Evolutionary conservation across 2,797 vertebrate genomes (phyloP).

Genomic region (Labroides dimidiatus): DNA sequence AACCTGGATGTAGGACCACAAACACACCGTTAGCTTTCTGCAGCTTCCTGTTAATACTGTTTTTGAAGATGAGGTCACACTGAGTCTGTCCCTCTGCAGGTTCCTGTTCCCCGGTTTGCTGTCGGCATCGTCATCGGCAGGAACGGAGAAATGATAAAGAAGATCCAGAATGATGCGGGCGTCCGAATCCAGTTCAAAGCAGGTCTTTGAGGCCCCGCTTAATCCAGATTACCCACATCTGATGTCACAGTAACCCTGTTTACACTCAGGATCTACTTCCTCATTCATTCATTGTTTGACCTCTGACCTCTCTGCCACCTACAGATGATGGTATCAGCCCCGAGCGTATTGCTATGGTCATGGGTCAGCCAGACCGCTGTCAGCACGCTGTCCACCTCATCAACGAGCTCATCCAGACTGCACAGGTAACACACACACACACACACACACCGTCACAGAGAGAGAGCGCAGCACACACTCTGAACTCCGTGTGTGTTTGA

Average conservation of each 20-base stretch:
- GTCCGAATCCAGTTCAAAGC: conserved; percentile 98
- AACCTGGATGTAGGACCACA: conserved; percentile 89
- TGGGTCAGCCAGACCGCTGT: conserved; percentile 96
- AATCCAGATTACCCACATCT: not conserved
- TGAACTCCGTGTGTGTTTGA: not conserved
- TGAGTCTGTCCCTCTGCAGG: conserved; percentile 76
- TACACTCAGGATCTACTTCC: not conserved
- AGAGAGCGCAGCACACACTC: too few species aligned
- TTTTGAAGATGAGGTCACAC: conserved; percentile 6
- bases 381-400: conserved; percentile 96
- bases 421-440: conserved; percentile 75
- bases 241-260: too few species aligned
- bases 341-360: conserved; percentile 95
- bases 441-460: not conserved
- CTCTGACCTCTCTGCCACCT: conserved; percentile 6
- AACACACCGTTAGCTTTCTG: not conserved
- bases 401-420: conserved; percentile 95
- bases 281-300: not conserved
- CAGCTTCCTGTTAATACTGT: not conserved
- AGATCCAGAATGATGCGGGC: conserved; percentile 97
- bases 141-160: conserved; percentile 99
- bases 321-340: conserved; percentile 96
- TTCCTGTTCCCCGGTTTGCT: conserved; percentile 94
- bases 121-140: conserved; percentile 98
- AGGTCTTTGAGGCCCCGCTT: conserved; percentile 81